These are phyloP conservation scores for Mesochorus sp. DNA, from an alignment of 2,888 invertebrate species.

Conservation along the genomic window DNA sequence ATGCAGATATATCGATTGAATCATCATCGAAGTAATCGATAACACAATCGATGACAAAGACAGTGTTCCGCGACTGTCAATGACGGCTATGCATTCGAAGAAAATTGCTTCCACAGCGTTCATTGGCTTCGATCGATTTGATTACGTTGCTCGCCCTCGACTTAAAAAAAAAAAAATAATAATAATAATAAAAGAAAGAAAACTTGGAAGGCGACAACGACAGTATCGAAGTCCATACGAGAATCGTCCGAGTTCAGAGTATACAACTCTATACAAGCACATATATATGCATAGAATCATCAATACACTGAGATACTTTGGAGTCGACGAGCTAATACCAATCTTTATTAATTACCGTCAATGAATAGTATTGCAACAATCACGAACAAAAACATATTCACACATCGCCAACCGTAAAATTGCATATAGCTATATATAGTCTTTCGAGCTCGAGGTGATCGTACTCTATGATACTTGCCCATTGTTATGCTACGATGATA, in stretches of 20 bases:
- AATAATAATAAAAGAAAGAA: too few relatives aligned
- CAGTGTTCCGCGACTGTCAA: not conserved
- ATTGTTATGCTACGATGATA: constrained; percentile 11
- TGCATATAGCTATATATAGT: not conserved
- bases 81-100: constrained; percentile 18
- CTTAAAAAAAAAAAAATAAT: not conserved
- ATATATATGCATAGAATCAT: not conserved
- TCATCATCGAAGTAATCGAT: constrained; percentile 3
- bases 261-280: not conserved
- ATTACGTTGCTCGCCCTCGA: too few relatives aligned
- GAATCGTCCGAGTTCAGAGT: not conserved
- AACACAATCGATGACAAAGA: not conserved
- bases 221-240: constrained; percentile 41
- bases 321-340: constrained; percentile 7
- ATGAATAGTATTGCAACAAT: constrained; percentile 30
- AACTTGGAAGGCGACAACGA: too few relatives aligned
- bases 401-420: not conserved
- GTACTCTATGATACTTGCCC: constrained; percentile 21
- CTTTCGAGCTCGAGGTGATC: constrained; percentile 16
- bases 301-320: not conserved
- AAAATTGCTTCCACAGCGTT: constrained; percentile 28
- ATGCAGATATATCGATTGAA: not conserved
- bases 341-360: constrained; percentile 50
- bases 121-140: constrained; percentile 28
- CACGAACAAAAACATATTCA: not conserved